Base-by-base conservation (phyloP, 2,888 invertebrate species). In the Norana najaformis region DNA sequence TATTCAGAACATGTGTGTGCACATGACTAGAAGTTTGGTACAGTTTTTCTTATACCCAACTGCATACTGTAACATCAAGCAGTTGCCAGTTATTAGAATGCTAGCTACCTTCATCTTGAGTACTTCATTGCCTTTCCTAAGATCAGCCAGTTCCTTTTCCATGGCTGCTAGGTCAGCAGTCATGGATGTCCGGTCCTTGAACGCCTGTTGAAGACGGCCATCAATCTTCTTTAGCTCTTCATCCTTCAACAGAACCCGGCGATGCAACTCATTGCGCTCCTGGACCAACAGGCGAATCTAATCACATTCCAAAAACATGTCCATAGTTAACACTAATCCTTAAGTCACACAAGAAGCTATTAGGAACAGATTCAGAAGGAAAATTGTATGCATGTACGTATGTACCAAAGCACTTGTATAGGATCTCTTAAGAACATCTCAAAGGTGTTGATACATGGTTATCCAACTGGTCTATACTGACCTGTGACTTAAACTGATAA, bases 121-220 rank as follows among this genome's bases (percentile, higher is more conserved):
- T 41, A 20, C 30, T 88, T 88, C 88, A 35, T 88, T 88, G 20
- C 41, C 39, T 47, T 88, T 88, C 47, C 13, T 88, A 34, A 47
- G 39, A 47, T 88, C 88, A 20, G 35, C 3, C 34, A 88, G 88
- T 39, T 88, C 88, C 35, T 23, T 88, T 39, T 88, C 88, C 34
- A 13, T 34, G 11, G 13, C 30, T 23, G 88, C 88, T 13, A 41
- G 39, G 11, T 47, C 13, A 20, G 88, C 88, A 6, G n/a, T n/a
- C n/a, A 39, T 34, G n/a, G 39, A 88, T 20, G 88, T 41, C n/a
- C 16, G 39, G 39, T 88, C 88, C 11, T 88, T 88, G 36, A 88
- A 36, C 4, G 88, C 88, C 37, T 8, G 39, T 34, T 88, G 88
- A 38, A 88, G 88, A 30, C 88, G 88, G 20, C 88, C 36, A 30